These are phyloP conservation scores for Drosophila quinaria DNA, from an alignment of 2,888 invertebrate species.

Conservation along the genomic window DNA sequence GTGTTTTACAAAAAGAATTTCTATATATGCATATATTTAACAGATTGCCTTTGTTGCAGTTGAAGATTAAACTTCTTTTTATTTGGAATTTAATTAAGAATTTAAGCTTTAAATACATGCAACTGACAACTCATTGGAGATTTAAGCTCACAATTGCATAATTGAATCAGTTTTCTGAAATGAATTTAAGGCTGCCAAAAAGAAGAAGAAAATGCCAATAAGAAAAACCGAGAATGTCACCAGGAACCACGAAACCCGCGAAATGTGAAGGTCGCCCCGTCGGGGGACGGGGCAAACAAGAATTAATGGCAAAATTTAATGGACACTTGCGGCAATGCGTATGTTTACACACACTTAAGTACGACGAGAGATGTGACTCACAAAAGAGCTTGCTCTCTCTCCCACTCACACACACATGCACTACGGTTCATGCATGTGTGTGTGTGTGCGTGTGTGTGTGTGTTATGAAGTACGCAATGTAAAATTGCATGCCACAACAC, in stretches of 20 bases:
- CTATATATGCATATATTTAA: background rate
- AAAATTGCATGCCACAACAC: constrained; percentile 49
- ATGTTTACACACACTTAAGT: constrained; percentile 73
- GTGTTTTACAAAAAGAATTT: constrained; percentile 23
- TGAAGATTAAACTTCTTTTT: constrained; percentile 7
- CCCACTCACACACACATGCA: constrained; percentile 22
- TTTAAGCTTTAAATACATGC: constrained; percentile 16
- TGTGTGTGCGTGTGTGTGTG: background rate
- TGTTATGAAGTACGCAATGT: constrained; percentile 55
- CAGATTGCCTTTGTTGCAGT: constrained; percentile 1
- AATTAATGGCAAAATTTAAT: constrained; percentile 71
- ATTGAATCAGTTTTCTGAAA: constrained; percentile 22
- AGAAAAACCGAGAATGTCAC: constrained; percentile 17
- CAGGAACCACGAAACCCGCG: constrained; percentile 4
- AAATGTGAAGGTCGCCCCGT: constrained; percentile 6
- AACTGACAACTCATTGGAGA: background rate
- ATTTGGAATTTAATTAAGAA: background rate
- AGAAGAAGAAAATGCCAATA: constrained; percentile 23
- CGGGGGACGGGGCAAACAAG: constrained; percentile 11
- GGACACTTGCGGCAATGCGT: constrained; percentile 66
- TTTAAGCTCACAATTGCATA: constrained; percentile 20
- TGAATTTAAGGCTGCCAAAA: constrained; percentile 21
- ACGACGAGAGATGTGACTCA: constrained; percentile 35
- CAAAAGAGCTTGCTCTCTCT: constrained; percentile 39
- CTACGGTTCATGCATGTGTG: background rate